Percentiles rank a stretch among this genome's conserved stretches.
Conservation (phyloP, 1,140 invertebrate species). For the Samia ricini region DNA sequence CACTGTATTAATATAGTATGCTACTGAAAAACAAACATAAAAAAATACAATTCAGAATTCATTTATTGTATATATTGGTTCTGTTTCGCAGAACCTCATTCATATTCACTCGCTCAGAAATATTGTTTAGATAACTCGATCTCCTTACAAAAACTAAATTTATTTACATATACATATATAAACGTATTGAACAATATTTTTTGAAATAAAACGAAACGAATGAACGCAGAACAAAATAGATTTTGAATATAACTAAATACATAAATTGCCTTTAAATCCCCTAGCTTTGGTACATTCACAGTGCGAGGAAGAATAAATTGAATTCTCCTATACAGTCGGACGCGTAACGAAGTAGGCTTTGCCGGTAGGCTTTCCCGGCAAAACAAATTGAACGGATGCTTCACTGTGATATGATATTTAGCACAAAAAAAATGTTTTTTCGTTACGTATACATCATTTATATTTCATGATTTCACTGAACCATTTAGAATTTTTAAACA, state of each 20-base stretch:
- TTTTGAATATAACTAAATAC: slow-evolving; percentile 11
- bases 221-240: background rate
- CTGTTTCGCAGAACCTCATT: too few species aligned
- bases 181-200: background rate
- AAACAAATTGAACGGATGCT: background rate
- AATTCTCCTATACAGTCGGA: slow-evolving; percentile 11
- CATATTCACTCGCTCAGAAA: too few species aligned
- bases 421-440: background rate
- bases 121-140: too few species aligned
- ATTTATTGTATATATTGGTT: too few species aligned
- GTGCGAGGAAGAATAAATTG: slow-evolving; percentile 20
- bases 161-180: too few species aligned
- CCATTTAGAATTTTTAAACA: too few species aligned
- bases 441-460: too few species aligned
- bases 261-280: slow-evolving; percentile 27
- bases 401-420: background rate
- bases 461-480: too few species aligned
- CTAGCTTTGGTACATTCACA: slow-evolving; percentile 15
- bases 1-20: too few species aligned
- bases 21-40: too few species aligned
- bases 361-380: background rate
- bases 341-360: background rate
- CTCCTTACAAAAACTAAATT: background rate
- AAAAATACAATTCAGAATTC: too few species aligned
- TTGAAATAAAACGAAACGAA: background rate